These are phyloP conservation scores for Ginglymostoma cirratum DNA, from an alignment of 2,113 vertebrate genomes.

Conservation along the genomic window DNA sequence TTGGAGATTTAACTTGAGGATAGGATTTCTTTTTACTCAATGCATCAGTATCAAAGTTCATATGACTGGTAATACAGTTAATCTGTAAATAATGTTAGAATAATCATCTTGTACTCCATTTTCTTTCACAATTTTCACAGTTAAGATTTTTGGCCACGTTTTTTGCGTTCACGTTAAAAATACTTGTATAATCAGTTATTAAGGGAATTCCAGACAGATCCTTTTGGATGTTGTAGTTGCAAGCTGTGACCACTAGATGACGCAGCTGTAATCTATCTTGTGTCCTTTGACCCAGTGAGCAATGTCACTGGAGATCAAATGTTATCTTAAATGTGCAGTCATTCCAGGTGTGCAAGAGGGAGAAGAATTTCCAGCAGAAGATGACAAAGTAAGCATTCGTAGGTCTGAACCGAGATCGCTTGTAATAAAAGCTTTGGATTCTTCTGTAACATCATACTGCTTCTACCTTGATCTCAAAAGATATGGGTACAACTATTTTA, in stretches of 20 bases:
- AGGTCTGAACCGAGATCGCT: not conserved
- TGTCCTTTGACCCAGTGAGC: not conserved
- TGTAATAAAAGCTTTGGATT: not conserved
- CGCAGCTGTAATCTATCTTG: not conserved
- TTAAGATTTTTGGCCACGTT: not conserved
- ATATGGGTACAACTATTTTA: not conserved
- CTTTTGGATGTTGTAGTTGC: not conserved
- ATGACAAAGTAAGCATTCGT: not conserved
- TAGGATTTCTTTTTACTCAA: not conserved
- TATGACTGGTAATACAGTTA: not conserved
- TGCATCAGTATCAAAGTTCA: not conserved
- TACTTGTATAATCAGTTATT: not conserved
- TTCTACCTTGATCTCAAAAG: not conserved
- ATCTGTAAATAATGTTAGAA: not conserved
- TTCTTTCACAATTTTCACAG: not conserved
- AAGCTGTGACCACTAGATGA: not conserved
- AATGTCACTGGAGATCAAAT: not conserved
- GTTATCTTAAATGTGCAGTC: not conserved
- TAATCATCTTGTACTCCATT: not conserved
- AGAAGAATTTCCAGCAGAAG: not conserved
- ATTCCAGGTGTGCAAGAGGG: not conserved
- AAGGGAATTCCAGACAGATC: not conserved
- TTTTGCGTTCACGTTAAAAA: not conserved
- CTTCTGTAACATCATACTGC: too few relatives aligned
- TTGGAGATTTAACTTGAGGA: not conserved